Base-by-base conservation (phyloP, 2,888 invertebrate genomes). In the Hemicrepidius hirtus region DNA sequence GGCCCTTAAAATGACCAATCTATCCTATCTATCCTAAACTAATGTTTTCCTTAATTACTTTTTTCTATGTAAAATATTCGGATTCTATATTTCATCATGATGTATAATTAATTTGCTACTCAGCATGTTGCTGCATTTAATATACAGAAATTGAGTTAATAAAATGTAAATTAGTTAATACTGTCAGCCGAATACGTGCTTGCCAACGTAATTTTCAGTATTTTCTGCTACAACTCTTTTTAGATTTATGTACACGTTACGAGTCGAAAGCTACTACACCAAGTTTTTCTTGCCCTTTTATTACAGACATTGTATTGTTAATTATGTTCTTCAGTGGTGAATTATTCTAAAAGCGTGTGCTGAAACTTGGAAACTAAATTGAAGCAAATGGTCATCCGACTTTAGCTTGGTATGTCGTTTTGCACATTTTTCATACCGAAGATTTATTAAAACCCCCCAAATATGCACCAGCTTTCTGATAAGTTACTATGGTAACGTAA, bases 291-390 rank as follows among this genome's bases (percentile, higher is more conserved):
- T 28, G 53, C 13, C 6, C 53, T 28, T 53, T 32, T 53, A 53
- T 53, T 53, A 9, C 53, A 53, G 32, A 53, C 53, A 53, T 53
- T 28, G 21, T 53, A n/a, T 53, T 53, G 32, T 53, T 53, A 53
- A 53, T 53, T 53, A 53, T 32, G 53, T 13, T 13, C 9, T 13
- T 16, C 28, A 53, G 5, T 28, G 24, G 13, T 13, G 13, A 28
- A 53, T 13, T 53, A 53, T 24, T 53, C 13, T 7, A 28, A 32
- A 53, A 53, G 32, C 13, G 13, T 32, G 32, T 32, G 16, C 41
- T 41, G 16, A 41, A 41, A 41, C 41, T n/a, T n/a, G 6, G 3
- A 16, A n/a, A 41, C 2, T 41, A 32, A 32, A 32, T 9, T 32
- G 32, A 6, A 32, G 9, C 32, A 32, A 32, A 6, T 32, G 7